Evolutionary conservation across 1,140 invertebrate genomes (phyloP), one percentile per base, ranked within the genome.

Genomic region (Pectinophora gossypiella): DNA sequence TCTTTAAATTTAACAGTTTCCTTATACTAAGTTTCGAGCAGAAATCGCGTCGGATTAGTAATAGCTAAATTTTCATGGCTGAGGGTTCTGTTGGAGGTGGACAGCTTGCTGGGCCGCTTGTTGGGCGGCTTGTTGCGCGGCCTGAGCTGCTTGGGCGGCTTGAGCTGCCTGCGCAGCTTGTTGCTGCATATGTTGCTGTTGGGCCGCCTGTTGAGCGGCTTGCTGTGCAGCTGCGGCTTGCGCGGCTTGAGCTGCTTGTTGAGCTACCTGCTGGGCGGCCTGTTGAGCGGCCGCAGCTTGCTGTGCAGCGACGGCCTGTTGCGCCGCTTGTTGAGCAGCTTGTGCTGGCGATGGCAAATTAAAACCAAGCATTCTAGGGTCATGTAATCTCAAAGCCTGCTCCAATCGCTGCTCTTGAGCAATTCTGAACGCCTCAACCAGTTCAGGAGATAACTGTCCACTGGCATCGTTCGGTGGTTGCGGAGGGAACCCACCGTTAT

Each of bases 371-470:
- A 89, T 89, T 45, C 87, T 77, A 0, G 87, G 87, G 56, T 89
- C 84, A 73, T 95, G 94, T 61, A 96, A 90, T 61, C 95, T 90
- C 55, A 96, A 75, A 6, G 95, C 94, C 63, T 96, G 95, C 68
- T 95, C 94, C 66, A 96, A 76, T 68, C 94, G 89, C 64, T 95
- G 94, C 68, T 95, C 94, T 67, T 95, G 94, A 10, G 87, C 87
- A 43, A 95, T 89, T 70, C 94, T 88, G 47, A 95, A 88, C 6
- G 93, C 94, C 75, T 95, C 94, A 0, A 90, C 90, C 23, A 91
- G 72, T 64, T 92, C 91, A 1, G 90, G 89, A 43, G 90, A 91
- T 18, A 91, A 69, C 40, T 90, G 88, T 45, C 89, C 87, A 48
- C 78, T 79, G 2, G 68, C 73, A 48, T 85, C 79, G 15, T 69